Evolutionary conservation across 1,140 invertebrate genomes (phyloP), one percentile per base, ranked within the genome.

Genomic region (Planococcus citri): DNA sequence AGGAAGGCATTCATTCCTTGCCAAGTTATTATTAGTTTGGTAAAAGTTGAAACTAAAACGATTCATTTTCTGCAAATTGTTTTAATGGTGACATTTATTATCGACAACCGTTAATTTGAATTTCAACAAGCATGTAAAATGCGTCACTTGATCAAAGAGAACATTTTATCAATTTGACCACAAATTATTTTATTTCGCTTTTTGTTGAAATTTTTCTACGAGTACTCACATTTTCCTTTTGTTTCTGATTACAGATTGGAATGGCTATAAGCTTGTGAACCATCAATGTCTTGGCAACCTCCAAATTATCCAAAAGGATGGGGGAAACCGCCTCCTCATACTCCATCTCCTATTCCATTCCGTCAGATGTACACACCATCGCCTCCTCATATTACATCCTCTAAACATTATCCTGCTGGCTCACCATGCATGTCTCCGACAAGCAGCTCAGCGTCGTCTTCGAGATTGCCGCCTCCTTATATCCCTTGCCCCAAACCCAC

Each of bases 401-500:
- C 71, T 27, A 70, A 27, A 27, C 60, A 70, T 78, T 4, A 77
- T 79, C 60, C 80, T 77, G 10, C 78, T 78, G 10, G 78, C 76
- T n/a, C 77, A 79, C 72, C 80, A 77, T 64, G 25, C 20, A 24
- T 64, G 60, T 24, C 60, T 64, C 60, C 60, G 10, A 25, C 60
- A 24, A 24, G 51, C 79, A 79, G 6, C 75, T 78, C 29, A 77
- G 79, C 68, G 77, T 78, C 14, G 4, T 70, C 71, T 22, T 68
- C 69, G 3, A 75, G 74, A 29, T 76, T 79, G 51, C 74, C 78
- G 1, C 72, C 78, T 0, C 76, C 78, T 25, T 82, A 76, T 70
- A 80, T 81, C 27, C 81, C 82, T 22, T 85, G 85, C 73, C 86
- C 86, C 1, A 78, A 85, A 73, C 85, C 86, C 8, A 78, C 84